Percentiles rank a stretch among this genome's conserved stretches.
Evolutionary conservation across 2,113 vertebrate species (phyloP).

Genomic region (Oreochromis aureus): DNA sequence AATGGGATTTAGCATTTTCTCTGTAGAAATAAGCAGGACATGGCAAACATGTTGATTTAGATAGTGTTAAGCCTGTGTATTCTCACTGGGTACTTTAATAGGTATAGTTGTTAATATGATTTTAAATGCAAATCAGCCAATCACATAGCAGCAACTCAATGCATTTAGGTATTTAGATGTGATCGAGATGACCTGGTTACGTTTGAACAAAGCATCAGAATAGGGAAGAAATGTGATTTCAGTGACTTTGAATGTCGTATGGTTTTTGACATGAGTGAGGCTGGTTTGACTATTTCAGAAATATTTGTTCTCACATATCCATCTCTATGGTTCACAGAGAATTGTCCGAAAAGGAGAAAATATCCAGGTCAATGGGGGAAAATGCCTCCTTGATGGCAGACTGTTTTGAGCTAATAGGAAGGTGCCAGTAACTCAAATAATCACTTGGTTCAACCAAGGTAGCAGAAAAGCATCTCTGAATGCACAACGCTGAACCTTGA

Average conservation of each 20-base stretch:
- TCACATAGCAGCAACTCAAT: neutral
- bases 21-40: neutral
- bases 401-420: neutral
- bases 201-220: fast-evolving
- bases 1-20: neutral
- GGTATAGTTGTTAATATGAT: neutral
- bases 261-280: neutral
- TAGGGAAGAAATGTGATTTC: neutral
- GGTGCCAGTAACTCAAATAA: neutral
- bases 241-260: neutral
- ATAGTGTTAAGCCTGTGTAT: neutral
- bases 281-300: neutral
- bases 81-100: neutral
- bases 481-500: neutral
- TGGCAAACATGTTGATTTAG: neutral
- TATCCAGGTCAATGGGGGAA: neutral
- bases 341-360: neutral
- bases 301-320: neutral
- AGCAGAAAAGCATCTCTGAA: neutral
- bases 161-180: neutral
- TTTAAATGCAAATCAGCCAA: neutral
- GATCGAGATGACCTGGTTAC: neutral
- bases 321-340: neutral
- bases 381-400: neutral
- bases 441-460: neutral